These are phyloP conservation scores for Zaprionus nigranus DNA, from an alignment of 1,140 invertebrate genomes.

Conservation along the genomic window DNA sequence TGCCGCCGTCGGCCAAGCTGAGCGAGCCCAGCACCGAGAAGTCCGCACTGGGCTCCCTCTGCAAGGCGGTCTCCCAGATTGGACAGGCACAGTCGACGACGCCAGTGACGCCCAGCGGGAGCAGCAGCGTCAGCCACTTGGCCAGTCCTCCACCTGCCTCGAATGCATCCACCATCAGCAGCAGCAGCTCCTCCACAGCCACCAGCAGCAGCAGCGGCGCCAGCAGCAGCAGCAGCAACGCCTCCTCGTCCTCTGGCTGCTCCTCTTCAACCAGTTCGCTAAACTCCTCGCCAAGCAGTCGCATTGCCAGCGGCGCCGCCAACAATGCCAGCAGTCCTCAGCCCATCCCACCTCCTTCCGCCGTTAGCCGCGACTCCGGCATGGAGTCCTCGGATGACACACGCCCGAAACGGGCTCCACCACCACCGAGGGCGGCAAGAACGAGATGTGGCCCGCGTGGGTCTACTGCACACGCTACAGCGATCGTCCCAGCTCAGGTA, in stretches of 20 bases:
- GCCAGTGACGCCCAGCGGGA: constrained; percentile 12
- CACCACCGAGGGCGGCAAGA: constrained; percentile 80
- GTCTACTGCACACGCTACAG: constrained; percentile 99
- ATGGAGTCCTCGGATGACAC: constrained; percentile 84
- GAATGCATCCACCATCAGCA: constrained; percentile 72
- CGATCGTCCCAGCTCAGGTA: constrained; percentile 97
- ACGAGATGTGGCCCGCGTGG: constrained; percentile 95
- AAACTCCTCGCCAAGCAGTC: constrained; percentile 75
- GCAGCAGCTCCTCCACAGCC: constrained; percentile 52
- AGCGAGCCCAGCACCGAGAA: constrained; percentile 57
- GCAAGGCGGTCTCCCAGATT: constrained; percentile 88
- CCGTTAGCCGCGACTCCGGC: constrained; percentile 77
- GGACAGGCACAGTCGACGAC: constrained; percentile 82
- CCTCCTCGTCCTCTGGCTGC: constrained; percentile 60
- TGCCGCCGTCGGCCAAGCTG: constrained; percentile 49
- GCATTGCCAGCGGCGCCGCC: constrained; percentile 41
- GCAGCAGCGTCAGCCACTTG: constrained; percentile 67
- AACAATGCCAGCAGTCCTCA: constrained; percentile 74
- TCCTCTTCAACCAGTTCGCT: constrained; percentile 80
- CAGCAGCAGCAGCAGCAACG: constrained; percentile 54
- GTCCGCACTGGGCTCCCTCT: constrained; percentile 86
- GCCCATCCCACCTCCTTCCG: constrained; percentile 80
- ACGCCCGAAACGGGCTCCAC: constrained; percentile 81
- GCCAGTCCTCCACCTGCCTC: constrained; percentile 75
- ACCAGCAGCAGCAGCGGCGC: constrained; percentile 47